phyloP scores from a whole-genome alignment of 2,113 vertebrate species.

The Zootoca vivipara region DNA sequence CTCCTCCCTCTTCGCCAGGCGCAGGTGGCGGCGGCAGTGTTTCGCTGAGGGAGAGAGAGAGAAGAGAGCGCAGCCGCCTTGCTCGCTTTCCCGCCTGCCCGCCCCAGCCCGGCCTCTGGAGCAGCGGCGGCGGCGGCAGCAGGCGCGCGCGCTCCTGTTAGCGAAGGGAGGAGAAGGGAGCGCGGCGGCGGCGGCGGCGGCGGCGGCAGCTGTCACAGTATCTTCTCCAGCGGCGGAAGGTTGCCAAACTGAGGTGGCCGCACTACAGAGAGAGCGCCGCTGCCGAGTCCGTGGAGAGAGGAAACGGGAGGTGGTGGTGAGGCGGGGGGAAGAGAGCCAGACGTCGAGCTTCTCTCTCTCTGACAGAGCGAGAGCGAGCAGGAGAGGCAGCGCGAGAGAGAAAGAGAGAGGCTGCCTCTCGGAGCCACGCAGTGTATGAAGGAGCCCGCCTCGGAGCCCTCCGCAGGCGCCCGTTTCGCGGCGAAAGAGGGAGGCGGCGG shows the following conservation, averaged over 20 bases:
- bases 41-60: slow-evolving; percentile 12
- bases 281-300: slow-evolving; percentile 1
- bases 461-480: background rate
- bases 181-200: slow-evolving; percentile 41
- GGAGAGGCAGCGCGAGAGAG: background rate
- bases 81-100: slow-evolving; percentile 1
- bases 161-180: slow-evolving; percentile 49
- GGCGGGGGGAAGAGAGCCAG: background rate
- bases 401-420: background rate
- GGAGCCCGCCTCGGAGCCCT: slow-evolving; percentile 25
- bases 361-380: background rate
- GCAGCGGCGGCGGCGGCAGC: slow-evolving; percentile 35
- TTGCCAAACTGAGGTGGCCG: slow-evolving; percentile 27
- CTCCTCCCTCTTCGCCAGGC: background rate
- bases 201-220: slow-evolving; percentile 30
- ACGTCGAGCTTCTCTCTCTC: background rate
- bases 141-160: slow-evolving; percentile 66
- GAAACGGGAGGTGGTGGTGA: slow-evolving; percentile 14
- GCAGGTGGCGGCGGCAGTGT: slow-evolving; percentile 31
- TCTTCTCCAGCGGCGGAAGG: slow-evolving; percentile 17
- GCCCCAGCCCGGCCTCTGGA: slow-evolving; percentile 26
- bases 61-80: slow-evolving; percentile 37
- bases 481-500: slow-evolving; percentile 47
- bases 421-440: slow-evolving; percentile 46
- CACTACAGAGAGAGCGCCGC: slow-evolving; percentile 35